Percentiles rank a stretch among this genome's conserved stretches.
phyloP scores from a whole-genome alignment of 53 echinoderm and acorn worm species.

The Astropecten irregularis region DNA sequence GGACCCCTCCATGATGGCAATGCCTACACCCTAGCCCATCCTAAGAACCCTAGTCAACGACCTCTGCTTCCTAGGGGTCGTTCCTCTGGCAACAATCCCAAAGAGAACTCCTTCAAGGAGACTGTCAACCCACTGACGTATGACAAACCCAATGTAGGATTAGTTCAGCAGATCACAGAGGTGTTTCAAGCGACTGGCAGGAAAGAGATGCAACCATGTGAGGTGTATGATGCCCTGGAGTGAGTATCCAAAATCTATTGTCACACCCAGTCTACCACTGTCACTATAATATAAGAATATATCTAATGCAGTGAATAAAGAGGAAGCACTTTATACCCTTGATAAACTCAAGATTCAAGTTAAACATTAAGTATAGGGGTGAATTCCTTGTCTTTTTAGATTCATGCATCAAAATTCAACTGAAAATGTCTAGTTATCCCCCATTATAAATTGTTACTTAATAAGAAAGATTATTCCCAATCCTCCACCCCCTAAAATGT shows the following conservation, averaged over 20 bases:
- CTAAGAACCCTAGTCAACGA: neutral
- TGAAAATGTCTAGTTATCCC: too few species aligned
- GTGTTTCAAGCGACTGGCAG: slow-evolving; percentile 58
- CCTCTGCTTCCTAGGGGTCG: slow-evolving; percentile 15
- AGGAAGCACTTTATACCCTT: too few species aligned
- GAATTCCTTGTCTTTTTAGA: too few species aligned
- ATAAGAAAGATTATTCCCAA: too few species aligned
- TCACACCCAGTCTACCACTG: too few species aligned
- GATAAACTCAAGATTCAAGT: too few species aligned
- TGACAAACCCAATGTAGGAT: slow-evolving; percentile 67
- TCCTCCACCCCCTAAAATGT: too few species aligned
- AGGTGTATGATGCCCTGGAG: slow-evolving; percentile 83
- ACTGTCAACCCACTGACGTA: slow-evolving; percentile 8
- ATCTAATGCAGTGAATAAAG: neutral
- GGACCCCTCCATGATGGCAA: neutral
- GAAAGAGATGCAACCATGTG: slow-evolving; percentile 90
- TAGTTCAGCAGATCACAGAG: slow-evolving; percentile 79
- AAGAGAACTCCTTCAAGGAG: slow-evolving; percentile 35
- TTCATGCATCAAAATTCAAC: too few species aligned
- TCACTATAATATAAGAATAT: too few species aligned
- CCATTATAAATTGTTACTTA: too few species aligned
- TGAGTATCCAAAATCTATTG: slow-evolving; percentile 58
- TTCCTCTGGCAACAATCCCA: neutral
- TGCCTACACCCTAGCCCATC: slow-evolving; percentile 20
- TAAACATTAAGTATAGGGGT: neutral